A percentile compares a stretch with the other conserved stretches of the same genome.
phyloP scores from a whole-genome alignment of 2,797 vertebrate species.

The Takifugu rubripes region DNA sequence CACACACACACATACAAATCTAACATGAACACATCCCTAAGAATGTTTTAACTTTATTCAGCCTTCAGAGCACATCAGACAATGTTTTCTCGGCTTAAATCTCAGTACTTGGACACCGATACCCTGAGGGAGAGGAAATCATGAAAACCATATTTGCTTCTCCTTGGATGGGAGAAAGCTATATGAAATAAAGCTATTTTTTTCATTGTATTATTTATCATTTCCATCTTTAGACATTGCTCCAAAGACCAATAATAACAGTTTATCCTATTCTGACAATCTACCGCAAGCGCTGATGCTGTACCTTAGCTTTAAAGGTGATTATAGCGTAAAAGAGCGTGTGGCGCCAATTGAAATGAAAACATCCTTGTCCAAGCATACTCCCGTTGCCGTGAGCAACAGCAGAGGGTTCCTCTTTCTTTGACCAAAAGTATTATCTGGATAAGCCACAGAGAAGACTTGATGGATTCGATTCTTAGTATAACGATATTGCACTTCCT shows the following conservation, averaged over 20 bases:
- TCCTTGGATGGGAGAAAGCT: slow-evolving; percentile 26
- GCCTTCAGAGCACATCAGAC: slow-evolving; percentile 31
- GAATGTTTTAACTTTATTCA: slow-evolving; percentile 29
- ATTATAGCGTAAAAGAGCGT: slow-evolving; percentile 36
- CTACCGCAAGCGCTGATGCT: slow-evolving; percentile 24
- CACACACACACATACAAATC: neutral
- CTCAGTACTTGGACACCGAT: slow-evolving; percentile 23
- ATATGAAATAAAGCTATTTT: slow-evolving; percentile 10
- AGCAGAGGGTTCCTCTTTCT: slow-evolving; percentile 44
- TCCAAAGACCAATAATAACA: slow-evolving; percentile 11
- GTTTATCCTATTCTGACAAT: slow-evolving; percentile 9
- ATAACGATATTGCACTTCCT: slow-evolving; percentile 56
- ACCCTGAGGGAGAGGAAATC: slow-evolving; percentile 38
- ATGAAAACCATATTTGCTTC: slow-evolving; percentile 50
- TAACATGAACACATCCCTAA: slow-evolving; percentile 30
- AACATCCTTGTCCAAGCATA: slow-evolving; percentile 27
- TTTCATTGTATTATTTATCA: neutral
- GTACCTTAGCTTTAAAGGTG: slow-evolving; percentile 28
- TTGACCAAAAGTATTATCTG: slow-evolving; percentile 68
- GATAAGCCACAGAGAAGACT: slow-evolving; percentile 63
- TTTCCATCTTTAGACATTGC: neutral
- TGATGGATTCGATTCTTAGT: slow-evolving; percentile 62
- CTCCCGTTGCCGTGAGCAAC: slow-evolving; percentile 6
- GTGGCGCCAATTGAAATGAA: slow-evolving; percentile 38
- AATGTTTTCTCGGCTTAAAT: slow-evolving; percentile 20